These are phyloP conservation scores for Chironomus tepperi DNA, from an alignment of 1,140 invertebrate genomes.

Conservation along the genomic window DNA sequence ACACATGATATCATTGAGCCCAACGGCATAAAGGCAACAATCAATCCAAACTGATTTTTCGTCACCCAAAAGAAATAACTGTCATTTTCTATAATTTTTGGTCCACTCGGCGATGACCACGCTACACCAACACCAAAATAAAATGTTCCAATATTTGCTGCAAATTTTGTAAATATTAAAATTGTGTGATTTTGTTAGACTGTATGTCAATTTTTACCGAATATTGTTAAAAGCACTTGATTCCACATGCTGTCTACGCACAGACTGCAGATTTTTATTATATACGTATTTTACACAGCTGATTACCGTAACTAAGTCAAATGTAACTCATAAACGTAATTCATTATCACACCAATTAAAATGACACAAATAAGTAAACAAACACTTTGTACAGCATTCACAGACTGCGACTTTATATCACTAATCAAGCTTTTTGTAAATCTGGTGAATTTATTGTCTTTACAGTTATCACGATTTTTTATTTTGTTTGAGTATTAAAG, in stretches of 20 bases:
- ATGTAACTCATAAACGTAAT: too few species aligned
- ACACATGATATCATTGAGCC: background rate
- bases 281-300: too few species aligned
- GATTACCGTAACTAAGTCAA: too few species aligned
- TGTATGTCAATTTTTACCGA: background rate
- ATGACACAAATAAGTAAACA: too few species aligned
- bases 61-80: background rate
- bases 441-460: too few species aligned
- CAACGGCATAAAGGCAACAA: background rate
- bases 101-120: background rate
- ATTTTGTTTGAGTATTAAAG: too few species aligned
- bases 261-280: too few species aligned
- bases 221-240: background rate
- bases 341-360: too few species aligned
- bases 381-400: too few species aligned
- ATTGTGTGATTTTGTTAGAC: background rate
- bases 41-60: background rate
- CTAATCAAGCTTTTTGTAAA: too few species aligned
- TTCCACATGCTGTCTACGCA: background rate
- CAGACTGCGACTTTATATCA: too few species aligned
- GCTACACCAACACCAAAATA: background rate
- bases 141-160: background rate
- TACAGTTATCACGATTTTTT: too few species aligned
- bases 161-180: background rate
- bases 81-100: background rate